A percentile compares a stretch with the other conserved stretches of the same genome.
Conservation (phyloP, 2,888 invertebrate genomes). For the Trachelus stipa region DNA sequence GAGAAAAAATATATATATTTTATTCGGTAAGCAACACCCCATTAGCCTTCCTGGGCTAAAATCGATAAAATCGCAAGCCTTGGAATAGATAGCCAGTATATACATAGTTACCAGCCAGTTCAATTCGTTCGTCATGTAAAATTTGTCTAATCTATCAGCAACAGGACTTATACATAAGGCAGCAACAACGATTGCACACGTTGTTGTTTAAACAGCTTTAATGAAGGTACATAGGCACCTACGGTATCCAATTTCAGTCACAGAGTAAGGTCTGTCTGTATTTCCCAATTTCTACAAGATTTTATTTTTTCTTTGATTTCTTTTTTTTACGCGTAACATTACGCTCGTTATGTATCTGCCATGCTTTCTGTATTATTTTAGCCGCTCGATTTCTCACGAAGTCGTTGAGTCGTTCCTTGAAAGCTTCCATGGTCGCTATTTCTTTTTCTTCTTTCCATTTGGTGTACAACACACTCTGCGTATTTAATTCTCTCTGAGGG, state of each 20-base stretch:
- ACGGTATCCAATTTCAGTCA: neutral
- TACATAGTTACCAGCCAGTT: neutral
- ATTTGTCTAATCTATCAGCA: neutral
- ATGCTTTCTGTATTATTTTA: slow-evolving; percentile 53
- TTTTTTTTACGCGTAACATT: slow-evolving; percentile 44
- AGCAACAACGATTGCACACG: neutral
- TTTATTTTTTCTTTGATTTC: slow-evolving; percentile 42
- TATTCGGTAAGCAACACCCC: neutral
- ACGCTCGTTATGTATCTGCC: slow-evolving; percentile 49
- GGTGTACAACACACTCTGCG: slow-evolving; percentile 41
- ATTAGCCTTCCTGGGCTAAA: neutral
- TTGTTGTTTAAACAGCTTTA: neutral
- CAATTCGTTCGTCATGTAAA: neutral
- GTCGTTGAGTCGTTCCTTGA: slow-evolving; percentile 41
- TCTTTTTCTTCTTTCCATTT: slow-evolving; percentile 50
- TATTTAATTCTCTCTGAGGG: slow-evolving; percentile 35
- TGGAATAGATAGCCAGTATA: neutral
- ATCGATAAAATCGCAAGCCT: neutral
- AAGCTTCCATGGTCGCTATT: slow-evolving; percentile 35
- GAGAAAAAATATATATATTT: neutral
- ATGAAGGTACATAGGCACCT: neutral
- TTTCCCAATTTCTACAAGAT: neutral
- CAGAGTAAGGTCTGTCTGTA: neutral
- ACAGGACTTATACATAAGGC: too few relatives aligned
- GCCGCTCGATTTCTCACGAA: slow-evolving; percentile 54